A percentile compares a stretch with the other conserved stretches of the same genome.
Conservation (phyloP, 53 echinoderm and acorn worm genomes). For the Temnopleurus reevesii region DNA sequence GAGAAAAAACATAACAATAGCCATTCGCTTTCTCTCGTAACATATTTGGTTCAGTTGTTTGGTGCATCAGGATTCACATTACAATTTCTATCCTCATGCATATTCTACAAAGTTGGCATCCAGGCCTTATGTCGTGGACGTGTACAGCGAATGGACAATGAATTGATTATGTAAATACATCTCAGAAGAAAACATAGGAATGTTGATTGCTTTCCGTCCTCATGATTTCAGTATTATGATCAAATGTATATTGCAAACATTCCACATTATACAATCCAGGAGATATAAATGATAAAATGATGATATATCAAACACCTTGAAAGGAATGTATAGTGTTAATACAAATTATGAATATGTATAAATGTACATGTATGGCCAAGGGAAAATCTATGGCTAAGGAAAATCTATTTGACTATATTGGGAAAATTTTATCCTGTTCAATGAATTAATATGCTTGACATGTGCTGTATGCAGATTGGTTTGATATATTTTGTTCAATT, state of each 20-base stretch:
- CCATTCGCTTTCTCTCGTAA: background rate
- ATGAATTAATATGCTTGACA: background rate
- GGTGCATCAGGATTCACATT: background rate
- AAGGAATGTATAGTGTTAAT: no score
- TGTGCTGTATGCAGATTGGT: no score
- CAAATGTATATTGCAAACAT: background rate
- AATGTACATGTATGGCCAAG: background rate
- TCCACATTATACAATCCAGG: background rate
- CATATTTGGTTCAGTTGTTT: background rate
- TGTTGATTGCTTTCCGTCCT: background rate
- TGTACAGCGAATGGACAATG: background rate
- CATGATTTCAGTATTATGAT: slow-evolving; percentile 14
- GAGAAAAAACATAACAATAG: background rate
- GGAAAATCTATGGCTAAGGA: background rate
- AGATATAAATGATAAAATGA: background rate
- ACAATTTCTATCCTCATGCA: no score
- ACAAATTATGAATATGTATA: no score
- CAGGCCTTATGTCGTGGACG: background rate
- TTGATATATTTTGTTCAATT: no score
- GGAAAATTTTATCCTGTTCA: background rate
- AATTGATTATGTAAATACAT: background rate
- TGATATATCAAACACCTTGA: no score
- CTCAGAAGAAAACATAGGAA: background rate
- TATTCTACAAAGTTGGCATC: no score
- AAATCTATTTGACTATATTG: background rate